Percentiles rank a stretch among this genome's conserved stretches.
These are phyloP conservation scores for Pipistrellus pipistrellus DNA, from an alignment of 2,797 vertebrate species.

Conservation along the genomic window DNA sequence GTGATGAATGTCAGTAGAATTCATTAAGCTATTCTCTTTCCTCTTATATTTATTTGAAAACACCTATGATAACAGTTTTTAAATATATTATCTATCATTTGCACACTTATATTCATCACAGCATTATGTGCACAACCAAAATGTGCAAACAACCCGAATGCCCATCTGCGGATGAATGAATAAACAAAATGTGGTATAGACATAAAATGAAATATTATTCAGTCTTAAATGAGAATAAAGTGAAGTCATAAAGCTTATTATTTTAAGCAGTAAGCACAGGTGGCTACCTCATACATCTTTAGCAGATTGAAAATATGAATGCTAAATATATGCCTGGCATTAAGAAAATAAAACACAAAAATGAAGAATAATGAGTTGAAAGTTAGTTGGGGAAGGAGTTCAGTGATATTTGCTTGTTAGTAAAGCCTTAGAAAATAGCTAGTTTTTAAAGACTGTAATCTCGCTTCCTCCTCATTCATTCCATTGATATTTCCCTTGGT, in stretches of 20 bases:
- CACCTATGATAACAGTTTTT: background rate
- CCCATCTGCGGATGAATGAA: background rate
- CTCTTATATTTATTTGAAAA: background rate
- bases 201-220: background rate
- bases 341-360: constrained; percentile 54
- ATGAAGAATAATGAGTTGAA: constrained; percentile 16
- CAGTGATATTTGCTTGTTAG: background rate
- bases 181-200: background rate
- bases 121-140: background rate
- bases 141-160: background rate
- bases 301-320: background rate
- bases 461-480: background rate
- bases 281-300: background rate
- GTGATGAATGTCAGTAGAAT: background rate
- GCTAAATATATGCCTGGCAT: background rate
- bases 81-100: background rate
- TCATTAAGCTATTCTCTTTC: background rate
- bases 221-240: background rate
- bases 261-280: background rate
- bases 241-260: background rate
- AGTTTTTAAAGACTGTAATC: constrained; percentile 19
- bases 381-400: constrained; percentile 31
- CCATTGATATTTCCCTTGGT: background rate
- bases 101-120: background rate
- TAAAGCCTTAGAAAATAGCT: constrained; percentile 44